A percentile compares a stretch with the other conserved stretches of the same genome.
phyloP scores from a whole-genome alignment of 2,888 invertebrate species.

The Gibbula magus region DNA sequence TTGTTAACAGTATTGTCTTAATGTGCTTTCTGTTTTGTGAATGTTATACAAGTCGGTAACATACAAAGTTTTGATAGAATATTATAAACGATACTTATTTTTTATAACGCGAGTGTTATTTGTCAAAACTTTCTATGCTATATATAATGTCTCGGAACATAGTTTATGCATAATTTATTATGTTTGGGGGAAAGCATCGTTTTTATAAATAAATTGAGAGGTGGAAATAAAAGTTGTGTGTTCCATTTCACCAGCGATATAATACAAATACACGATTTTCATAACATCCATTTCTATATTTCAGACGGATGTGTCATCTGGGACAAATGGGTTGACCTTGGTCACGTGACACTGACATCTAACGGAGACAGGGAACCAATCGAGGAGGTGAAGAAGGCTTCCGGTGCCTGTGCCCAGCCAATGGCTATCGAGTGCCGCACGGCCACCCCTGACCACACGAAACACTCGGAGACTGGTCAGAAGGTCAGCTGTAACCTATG shows the following conservation, averaged over 20 bases:
- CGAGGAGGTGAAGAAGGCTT: slow-evolving; percentile 52
- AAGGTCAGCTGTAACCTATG: slow-evolving; percentile 77
- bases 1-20: no score
- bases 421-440: slow-evolving; percentile 67
- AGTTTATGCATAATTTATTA: no score
- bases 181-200: no score
- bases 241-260: not conserved
- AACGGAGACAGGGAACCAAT: slow-evolving; percentile 69
- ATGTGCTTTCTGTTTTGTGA: no score
- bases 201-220: no score
- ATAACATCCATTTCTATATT: not conserved
- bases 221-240: no score
- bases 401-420: slow-evolving; percentile 58
- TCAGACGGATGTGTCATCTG: slow-evolving; percentile 61
- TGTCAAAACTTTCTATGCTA: no score
- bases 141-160: no score
- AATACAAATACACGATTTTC: not conserved
- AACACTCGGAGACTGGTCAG: slow-evolving; percentile 57
- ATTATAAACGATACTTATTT: no score
- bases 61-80: no score
- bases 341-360: slow-evolving; percentile 54
- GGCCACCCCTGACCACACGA: slow-evolving; percentile 52
- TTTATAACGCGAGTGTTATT: no score
- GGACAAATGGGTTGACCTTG: slow-evolving; percentile 67
- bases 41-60: no score